phyloP scores from a whole-genome alignment of 2,797 vertebrate genomes.

The Tauraco hartlaubi region DNA sequence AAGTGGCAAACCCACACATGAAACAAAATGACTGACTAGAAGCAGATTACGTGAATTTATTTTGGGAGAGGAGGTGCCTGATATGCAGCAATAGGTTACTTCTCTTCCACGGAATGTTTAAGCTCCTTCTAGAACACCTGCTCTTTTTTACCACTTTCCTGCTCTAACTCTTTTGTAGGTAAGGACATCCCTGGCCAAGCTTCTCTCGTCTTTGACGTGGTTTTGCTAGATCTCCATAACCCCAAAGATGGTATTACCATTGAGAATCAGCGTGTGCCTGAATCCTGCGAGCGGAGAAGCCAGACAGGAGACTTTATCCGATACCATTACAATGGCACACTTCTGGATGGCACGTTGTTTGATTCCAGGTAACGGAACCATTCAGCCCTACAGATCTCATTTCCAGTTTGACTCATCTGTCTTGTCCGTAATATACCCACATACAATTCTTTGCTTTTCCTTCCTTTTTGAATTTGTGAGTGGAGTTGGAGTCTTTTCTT shows the following conservation, averaged over 20 bases:
- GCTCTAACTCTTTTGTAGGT: slow-evolving; percentile 74
- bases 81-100: neutral
- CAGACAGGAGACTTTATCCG: slow-evolving; percentile 91
- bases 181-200: slow-evolving; percentile 98
- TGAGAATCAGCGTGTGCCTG: slow-evolving; percentile 85
- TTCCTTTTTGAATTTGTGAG: neutral
- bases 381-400: neutral
- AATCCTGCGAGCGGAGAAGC: slow-evolving; percentile 86
- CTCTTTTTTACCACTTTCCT: neutral
- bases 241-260: slow-evolving; percentile 91
- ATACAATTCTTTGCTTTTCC: neutral
- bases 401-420: neutral
- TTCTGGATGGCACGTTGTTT: slow-evolving; percentile 93
- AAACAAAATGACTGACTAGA: neutral
- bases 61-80: neutral
- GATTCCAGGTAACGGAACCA: slow-evolving; percentile 89
- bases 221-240: slow-evolving; percentile 95
- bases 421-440: neutral
- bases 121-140: neutral
- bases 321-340: slow-evolving; percentile 96
- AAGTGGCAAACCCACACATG: neutral
- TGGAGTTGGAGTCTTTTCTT: neutral
- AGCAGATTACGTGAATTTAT: neutral
- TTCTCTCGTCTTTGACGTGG: slow-evolving; percentile 94
- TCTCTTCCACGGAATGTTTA: neutral